Conservation (phyloP, 2,113 vertebrate species). For the Hirundichthys speculiger region DNA sequence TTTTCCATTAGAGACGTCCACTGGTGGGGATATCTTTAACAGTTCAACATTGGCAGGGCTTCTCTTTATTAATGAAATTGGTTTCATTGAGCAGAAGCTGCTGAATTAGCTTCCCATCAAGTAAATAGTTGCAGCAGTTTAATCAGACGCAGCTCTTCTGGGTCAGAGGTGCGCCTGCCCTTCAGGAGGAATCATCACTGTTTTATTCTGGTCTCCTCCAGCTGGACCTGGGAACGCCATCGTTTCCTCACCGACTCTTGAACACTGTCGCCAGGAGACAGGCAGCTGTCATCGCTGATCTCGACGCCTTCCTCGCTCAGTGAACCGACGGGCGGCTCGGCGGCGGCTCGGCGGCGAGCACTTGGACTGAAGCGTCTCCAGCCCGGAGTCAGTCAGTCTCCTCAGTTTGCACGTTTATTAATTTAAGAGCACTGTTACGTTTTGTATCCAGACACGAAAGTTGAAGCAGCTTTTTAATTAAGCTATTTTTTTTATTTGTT, state of each 20-base stretch:
- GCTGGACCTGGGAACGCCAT: slow-evolving; percentile 92
- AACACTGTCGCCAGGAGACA: slow-evolving; percentile 83
- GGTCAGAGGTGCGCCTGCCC: not conserved
- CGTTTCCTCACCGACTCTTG: slow-evolving; percentile 83
- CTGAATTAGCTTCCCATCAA: not conserved
- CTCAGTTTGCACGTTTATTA: slow-evolving; percentile 73
- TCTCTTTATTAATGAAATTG: slow-evolving; percentile 22
- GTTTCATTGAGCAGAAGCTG: slow-evolving; percentile 16
- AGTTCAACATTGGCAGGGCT: slow-evolving; percentile 18
- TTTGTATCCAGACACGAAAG: too few species aligned
- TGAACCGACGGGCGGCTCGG: slow-evolving; percentile 64
- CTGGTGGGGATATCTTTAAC: slow-evolving; percentile 20
- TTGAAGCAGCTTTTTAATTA: slow-evolving; percentile 51
- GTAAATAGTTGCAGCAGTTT: slow-evolving; percentile 6
- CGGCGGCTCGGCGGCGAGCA: slow-evolving; percentile 61
- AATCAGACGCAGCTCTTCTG: not conserved
- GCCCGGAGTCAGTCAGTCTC: slow-evolving; percentile 23
- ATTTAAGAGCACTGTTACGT: slow-evolving; percentile 65
- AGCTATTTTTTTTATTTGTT: slow-evolving; percentile 29
- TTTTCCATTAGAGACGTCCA: slow-evolving; percentile 1
- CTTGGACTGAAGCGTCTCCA: slow-evolving; percentile 50
- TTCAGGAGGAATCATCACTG: not conserved
- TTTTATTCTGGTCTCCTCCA: slow-evolving; percentile 54
- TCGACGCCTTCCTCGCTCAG: slow-evolving; percentile 82
- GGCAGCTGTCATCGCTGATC: slow-evolving; percentile 86